These are phyloP conservation scores for Lepidostoma basale DNA, from an alignment of 1,140 invertebrate genomes.

Conservation along the genomic window DNA sequence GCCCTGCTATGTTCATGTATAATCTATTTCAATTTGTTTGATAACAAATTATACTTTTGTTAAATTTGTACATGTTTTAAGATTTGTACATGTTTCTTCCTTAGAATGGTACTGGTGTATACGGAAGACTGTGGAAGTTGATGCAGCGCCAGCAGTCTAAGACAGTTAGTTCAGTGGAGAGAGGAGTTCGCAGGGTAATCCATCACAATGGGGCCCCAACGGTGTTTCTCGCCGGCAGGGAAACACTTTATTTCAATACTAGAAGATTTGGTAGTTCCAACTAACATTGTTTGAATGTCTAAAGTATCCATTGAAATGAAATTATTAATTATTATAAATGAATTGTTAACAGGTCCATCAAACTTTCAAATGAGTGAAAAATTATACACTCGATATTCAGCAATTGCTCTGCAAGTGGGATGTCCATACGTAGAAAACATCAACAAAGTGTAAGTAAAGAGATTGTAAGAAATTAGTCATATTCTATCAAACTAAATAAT, in stretches of 20 bases:
- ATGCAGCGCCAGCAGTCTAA: conserved; percentile 65
- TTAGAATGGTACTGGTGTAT: conserved; percentile 76
- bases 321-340: conserved; percentile 39
- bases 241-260: conserved; percentile 74
- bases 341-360: conserved; percentile 59
- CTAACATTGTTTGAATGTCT: neutral
- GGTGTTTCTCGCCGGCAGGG: conserved; percentile 69
- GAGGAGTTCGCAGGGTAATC: conserved; percentile 67
- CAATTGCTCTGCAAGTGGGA: conserved; percentile 73
- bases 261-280: conserved; percentile 64
- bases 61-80: too few relatives aligned
- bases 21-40: too few relatives aligned
- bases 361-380: conserved; percentile 77
- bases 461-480: neutral
- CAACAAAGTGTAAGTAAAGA: conserved; percentile 68
- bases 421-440: conserved; percentile 73
- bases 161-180: conserved; percentile 68
- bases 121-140: conserved; percentile 66
- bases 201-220: conserved; percentile 57
- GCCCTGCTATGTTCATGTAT: too few relatives aligned
- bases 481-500: neutral
- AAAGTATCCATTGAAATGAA: neutral
- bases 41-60: too few relatives aligned
- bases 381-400: conserved; percentile 73
- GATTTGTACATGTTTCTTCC: too few relatives aligned